Evolutionary conservation across 1,140 invertebrate genomes (phyloP), one percentile per base, ranked within the genome.

Genomic region (Heliothis subflexa): DNA sequence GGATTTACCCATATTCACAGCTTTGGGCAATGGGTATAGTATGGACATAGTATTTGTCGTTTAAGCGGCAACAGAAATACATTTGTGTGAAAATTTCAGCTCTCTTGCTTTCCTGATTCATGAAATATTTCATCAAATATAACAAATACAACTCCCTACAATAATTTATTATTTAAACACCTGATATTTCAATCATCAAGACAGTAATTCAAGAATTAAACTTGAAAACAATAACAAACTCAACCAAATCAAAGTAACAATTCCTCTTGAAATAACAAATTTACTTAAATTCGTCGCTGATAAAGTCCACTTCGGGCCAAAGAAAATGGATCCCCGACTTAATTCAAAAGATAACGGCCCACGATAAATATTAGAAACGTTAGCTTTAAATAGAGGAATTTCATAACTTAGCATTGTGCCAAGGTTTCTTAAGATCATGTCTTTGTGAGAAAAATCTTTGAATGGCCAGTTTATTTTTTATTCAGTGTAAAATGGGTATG

Each of bases 231-330:
- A 75, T 74, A 45, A 57, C 47, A 33, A 21, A 21, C 33, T 40
- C 1, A 28, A 62, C 21, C 47, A 13, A 68, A 52, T 18, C 54
- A 73, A 21, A 72, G n/a, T 50, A 79, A 50, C 50, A 55, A 79
- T 79, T 74, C 55, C 70, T 79, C 78, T 74, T 66, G 59, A 74
- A 79, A 79, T 68, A 74, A 79, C 78, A 79, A 79, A 79, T 66
- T 79, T 74, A 55, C 61, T 74, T 79, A 55, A 79, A 74, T 66
- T 72, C 62, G 28, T 1, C 3, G n/a, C 70, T 74, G 78, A 79
- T 79, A 79, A 79, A 57, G 59, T 66, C 78, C 25, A 73, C 33
- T 79, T 54, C 57, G 52, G 61, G 61, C 59, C 59, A 74, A 74
- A 73, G 21, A 73, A 45, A 61, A 18, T 61, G 72, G 59, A 57